Evolutionary conservation across 2,113 vertebrate genomes (phyloP).

Genomic region (Odontesthes bonariensis): DNA sequence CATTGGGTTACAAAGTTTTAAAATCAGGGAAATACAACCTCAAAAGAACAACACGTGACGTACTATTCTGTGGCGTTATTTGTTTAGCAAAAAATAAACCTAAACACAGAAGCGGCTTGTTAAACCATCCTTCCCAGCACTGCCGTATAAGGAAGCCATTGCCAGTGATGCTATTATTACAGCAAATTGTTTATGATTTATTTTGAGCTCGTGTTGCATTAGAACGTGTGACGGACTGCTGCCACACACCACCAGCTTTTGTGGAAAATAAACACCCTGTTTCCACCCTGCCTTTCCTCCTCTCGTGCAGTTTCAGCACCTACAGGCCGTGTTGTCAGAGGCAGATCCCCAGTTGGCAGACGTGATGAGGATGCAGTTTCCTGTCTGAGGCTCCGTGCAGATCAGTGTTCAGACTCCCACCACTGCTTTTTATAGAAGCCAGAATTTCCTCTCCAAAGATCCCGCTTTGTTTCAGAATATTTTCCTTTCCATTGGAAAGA

Average conservation of each 20-base stretch:
- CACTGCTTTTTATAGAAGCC: constrained; percentile 52
- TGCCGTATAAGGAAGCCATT: not conserved
- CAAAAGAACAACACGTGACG: too few relatives aligned
- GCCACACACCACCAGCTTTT: constrained; percentile 15
- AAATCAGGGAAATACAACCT: too few relatives aligned
- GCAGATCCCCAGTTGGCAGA: constrained; percentile 86
- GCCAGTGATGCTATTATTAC: not conserved
- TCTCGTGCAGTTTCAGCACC: constrained; percentile 86
- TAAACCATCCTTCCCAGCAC: too few relatives aligned
- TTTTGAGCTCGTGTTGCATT: constrained; percentile 23
- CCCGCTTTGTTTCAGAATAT: constrained; percentile 30
- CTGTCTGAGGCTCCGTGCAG: constrained; percentile 65
- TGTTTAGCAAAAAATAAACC: too few relatives aligned
- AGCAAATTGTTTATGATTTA: constrained; percentile 2
- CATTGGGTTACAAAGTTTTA: too few relatives aligned
- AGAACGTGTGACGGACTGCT: constrained; percentile 27
- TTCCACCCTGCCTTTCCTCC: constrained; percentile 44
- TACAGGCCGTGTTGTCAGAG: constrained; percentile 85
- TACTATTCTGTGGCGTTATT: too few relatives aligned
- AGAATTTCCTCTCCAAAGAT: constrained; percentile 42
- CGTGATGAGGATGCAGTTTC: constrained; percentile 83
- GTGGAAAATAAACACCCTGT: constrained; percentile 66
- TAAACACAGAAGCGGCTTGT: too few relatives aligned
- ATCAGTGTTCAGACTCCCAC: constrained; percentile 34
- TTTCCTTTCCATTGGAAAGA: constrained; percentile 63